Evolutionary conservation across 2,113 vertebrate species (phyloP), one percentile per base, ranked within the genome.

Genomic region (Oenanthe melanoleuca): DNA sequence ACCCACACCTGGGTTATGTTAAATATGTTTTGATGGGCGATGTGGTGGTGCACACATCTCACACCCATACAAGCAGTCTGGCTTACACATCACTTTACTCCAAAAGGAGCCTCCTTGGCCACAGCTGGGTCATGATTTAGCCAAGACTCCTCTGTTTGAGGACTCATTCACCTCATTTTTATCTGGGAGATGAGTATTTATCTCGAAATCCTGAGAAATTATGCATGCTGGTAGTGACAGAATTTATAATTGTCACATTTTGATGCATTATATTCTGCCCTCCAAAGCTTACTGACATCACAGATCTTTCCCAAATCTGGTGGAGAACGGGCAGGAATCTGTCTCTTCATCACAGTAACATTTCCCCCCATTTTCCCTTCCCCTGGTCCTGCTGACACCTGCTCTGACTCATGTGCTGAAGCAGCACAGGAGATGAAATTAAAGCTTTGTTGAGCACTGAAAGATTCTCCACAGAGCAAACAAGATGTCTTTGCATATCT

Each of bases 391-490:
- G 59, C 52, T 64, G 78, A 60, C 74, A 88, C 80, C 61, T 59
- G 19, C 75, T 69, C 49, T 79, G 88, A 91, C 81, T 86, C 91
- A 88, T 55, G 45, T 24, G 71, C 79, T 92, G 94, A 94, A 78
- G 71, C 33, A 89, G 79, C 79, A 40, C 55, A 78, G 74, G 52
- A 71, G 28, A 79, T n/a, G 72, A 84, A 85, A 92, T 75, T 67
- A 83, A 60, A 92, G 64, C 75, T 88, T 91, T 91, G 71, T 56
- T 45, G 86, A 86, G 49, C 1, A 1, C 47, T 45, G 74, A 50
- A 95, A 72, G 80, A 92, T 65, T 66, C 57, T 81, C 44, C 42
- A 8, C 23, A 28, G 49, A 33, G 34, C 57, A 83, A 77, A 87
- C 13, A 45, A 82, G 56, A 82, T 1, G 14, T 50, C 42, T 92